Evolutionary conservation across 2,113 vertebrate genomes (phyloP).

Genomic region (Ariopsis seemanni): DNA sequence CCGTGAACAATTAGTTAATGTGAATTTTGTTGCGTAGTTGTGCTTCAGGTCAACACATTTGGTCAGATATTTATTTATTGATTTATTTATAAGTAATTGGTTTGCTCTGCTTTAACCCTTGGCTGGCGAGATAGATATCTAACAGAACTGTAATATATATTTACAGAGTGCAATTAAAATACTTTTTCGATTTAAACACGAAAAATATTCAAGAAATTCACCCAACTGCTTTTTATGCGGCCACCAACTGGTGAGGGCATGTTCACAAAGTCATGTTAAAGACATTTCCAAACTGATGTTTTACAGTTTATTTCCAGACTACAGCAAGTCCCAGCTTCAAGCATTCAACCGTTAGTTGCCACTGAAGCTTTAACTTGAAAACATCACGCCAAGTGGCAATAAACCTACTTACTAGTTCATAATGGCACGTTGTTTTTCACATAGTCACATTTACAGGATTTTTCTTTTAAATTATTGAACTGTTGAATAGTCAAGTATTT

Average conservation of each 20-base stretch:
- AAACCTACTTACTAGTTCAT: constrained; percentile 22
- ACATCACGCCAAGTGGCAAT: neutral
- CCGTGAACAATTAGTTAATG: neutral
- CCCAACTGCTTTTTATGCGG: neutral
- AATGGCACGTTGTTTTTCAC: constrained; percentile 29
- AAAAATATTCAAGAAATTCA: neutral
- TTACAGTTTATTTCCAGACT: neutral
- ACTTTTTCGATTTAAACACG: neutral
- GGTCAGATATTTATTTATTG: neutral
- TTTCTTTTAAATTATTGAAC: neutral
- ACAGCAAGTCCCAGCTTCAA: neutral
- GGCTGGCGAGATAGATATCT: neutral
- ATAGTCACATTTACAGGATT: constrained; percentile 46
- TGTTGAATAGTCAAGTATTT: constrained; percentile 11
- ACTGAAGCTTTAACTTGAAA: constrained; percentile 7
- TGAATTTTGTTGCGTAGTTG: too few relatives aligned
- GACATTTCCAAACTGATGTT: neutral
- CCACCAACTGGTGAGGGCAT: neutral
- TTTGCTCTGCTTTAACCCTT: neutral
- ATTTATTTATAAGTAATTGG: neutral
- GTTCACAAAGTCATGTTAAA: constrained; percentile 9
- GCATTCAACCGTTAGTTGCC: constrained; percentile 17
- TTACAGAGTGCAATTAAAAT: neutral
- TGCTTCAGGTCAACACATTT: too few relatives aligned
- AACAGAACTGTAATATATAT: neutral